phyloP scores from a whole-genome alignment of 2,797 vertebrate species.

The Anableps anableps region DNA sequence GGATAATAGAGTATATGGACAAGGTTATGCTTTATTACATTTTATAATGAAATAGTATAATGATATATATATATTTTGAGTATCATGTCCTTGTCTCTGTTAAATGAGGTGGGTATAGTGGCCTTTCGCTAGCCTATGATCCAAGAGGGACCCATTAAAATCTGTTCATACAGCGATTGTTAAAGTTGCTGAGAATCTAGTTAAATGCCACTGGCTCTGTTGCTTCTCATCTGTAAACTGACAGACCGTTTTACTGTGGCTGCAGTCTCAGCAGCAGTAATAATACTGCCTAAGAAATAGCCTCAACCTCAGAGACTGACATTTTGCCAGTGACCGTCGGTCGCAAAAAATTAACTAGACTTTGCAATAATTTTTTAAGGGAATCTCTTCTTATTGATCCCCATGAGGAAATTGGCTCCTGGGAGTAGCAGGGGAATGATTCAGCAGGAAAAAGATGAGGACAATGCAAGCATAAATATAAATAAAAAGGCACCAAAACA shows the following conservation, averaged over 20 bases:
- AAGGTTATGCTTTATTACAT: conserved; percentile 47
- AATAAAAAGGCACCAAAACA: conserved; percentile 10
- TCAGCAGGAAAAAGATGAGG: conserved; percentile 13
- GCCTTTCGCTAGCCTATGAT: conserved; percentile 71
- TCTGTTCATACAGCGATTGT: conserved; percentile 71
- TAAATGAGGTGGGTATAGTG: conserved; percentile 71
- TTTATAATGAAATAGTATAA: conserved; percentile 50
- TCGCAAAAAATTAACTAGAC: conserved; percentile 33
- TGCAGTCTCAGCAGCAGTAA: conserved; percentile 48
- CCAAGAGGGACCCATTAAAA: conserved; percentile 78
- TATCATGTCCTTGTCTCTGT: conserved; percentile 62
- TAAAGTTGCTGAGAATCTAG: conserved; percentile 70
- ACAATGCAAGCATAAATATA: conserved; percentile 22
- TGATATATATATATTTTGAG: conserved; percentile 55
- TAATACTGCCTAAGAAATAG: conserved; percentile 52
- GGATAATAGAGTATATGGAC: conserved; percentile 2
- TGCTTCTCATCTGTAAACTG: conserved; percentile 71
- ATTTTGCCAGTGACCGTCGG: conserved; percentile 52
- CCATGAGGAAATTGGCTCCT: conserved; percentile 27
- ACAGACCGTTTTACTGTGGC: conserved; percentile 64
- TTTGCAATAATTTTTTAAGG: conserved; percentile 28
- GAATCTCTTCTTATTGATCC: conserved; percentile 33
- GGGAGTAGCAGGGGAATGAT: conserved; percentile 17
- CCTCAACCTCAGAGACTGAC: conserved; percentile 57
- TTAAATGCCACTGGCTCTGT: conserved; percentile 76